Base-by-base conservation (phyloP, 2,888 invertebrate genomes). In the Oscheius sp. region DNA sequence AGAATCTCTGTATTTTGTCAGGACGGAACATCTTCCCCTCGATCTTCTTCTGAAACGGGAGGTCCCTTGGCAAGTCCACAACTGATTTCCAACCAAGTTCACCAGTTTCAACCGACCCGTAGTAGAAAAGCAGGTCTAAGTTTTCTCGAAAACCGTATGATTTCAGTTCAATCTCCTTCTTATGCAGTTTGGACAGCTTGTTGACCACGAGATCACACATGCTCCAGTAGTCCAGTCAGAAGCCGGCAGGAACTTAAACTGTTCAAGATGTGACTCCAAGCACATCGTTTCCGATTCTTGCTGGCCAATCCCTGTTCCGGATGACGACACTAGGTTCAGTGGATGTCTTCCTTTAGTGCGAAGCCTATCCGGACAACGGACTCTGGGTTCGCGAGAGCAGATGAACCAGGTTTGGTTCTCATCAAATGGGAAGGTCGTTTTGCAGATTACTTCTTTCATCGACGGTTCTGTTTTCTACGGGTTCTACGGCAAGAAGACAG, bases 271-370 rank as follows among this genome's bases (percentile, higher is more conserved):
- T 89, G 94, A 96, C 88, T 94, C 96, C 0, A 92, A 93, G 0
- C 92, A 93, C 66, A 94, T 94, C 0, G 95, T 96, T 0, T 96
- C 96, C 89, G 95, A 95, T 0, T 96, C 96, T 89, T 96, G 96
- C 89, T 94, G 94, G 91, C 96, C 96, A 0, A 95, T 96, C 91
- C 94, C 94, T 0, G 93, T 96, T 0, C 96, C 96, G 0, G 90
- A 93, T 0, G 94, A 94, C 0, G 96, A 96, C 90, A 94, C 95
- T 77, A 95, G 93, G 90, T 96, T 95, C 89, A 42, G 65, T 5
- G 68, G 75, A 10, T 87, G 87, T 73, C 65, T 87, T 29, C 84
- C 87, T 1, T 85, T 95, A 89, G 96, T 96, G 93, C 93, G 96
- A 88, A 96, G 95, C 63, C 90, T 96, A 79, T 95, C 96, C 0